Conservation (phyloP, 2,113 vertebrate species). For the Tor tambroides region DNA sequence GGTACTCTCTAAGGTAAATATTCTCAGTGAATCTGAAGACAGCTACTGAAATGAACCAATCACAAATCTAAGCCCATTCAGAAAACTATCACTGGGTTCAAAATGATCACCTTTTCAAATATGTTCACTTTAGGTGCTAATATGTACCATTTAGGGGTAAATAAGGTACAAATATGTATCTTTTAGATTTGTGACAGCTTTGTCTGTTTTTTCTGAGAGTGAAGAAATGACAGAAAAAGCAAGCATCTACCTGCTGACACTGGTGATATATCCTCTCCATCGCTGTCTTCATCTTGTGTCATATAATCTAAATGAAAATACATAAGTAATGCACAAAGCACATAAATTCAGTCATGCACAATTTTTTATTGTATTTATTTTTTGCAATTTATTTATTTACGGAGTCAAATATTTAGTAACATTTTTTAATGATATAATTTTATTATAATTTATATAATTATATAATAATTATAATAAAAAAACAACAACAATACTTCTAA, state of each 20-base stretch:
- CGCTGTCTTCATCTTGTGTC: slow-evolving; percentile 85
- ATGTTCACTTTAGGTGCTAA: neutral
- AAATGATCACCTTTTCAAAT: neutral
- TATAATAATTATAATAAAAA: no score
- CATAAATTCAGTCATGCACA: neutral
- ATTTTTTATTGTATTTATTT: neutral
- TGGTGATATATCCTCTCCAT: slow-evolving; percentile 75
- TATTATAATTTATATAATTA: no score
- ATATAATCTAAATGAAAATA: slow-evolving; percentile 76
- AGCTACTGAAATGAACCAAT: neutral
- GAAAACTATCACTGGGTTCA: neutral
- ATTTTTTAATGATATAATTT: no score
- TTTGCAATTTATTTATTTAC: neutral
- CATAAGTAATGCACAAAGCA: neutral
- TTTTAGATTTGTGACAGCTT: neutral
- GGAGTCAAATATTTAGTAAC: no score
- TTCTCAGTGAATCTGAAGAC: neutral
- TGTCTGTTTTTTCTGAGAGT: neutral
- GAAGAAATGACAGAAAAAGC: neutral
- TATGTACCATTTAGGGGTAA: neutral
- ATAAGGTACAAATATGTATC: neutral
- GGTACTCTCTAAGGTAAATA: neutral
- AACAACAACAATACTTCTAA: no score
- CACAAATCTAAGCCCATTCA: neutral
- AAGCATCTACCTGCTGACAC: slow-evolving; percentile 61